Evolutionary conservation across 2,113 vertebrate genomes (phyloP).

Genomic region (Hippocampus zosterae): DNA sequence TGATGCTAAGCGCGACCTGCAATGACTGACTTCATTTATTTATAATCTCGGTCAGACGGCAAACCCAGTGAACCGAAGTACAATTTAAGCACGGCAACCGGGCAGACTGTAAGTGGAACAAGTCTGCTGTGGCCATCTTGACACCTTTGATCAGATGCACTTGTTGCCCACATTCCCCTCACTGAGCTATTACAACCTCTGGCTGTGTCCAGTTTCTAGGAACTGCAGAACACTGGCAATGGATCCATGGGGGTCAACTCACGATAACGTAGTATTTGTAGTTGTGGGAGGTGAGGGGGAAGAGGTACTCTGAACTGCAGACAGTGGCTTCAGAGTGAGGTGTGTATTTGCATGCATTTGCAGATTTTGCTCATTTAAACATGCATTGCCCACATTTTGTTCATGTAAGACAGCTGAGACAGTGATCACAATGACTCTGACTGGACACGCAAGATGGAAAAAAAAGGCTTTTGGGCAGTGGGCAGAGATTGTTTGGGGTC

Average conservation of each 20-base stretch:
- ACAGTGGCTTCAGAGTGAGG: conserved; percentile 15
- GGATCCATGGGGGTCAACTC: neutral
- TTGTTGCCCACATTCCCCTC: conserved; percentile 26
- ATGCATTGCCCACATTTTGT: neutral
- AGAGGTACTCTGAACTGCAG: conserved; percentile 8
- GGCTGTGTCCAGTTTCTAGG: conserved; percentile 48
- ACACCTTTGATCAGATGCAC: conserved; percentile 36
- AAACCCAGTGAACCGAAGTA: conserved; percentile 26
- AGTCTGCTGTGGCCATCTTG: conserved; percentile 24
- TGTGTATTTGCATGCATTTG: neutral
- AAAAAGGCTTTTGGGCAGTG: neutral
- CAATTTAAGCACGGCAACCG: conserved; percentile 2
- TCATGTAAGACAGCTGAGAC: neutral
- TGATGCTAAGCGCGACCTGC: conserved; percentile 19
- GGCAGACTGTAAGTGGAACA: conserved; percentile 13
- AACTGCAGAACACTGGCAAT: conserved; percentile 23
- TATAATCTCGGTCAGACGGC: conserved; percentile 37
- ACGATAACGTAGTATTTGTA: neutral
- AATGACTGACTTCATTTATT: conserved; percentile 39
- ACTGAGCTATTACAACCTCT: conserved; percentile 29
- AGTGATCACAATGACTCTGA: neutral
- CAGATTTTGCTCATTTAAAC: neutral
- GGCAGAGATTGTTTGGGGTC: conserved; percentile 20
- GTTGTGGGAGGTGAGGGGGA: conserved; percentile 1
- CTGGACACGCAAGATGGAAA: neutral